These are phyloP conservation scores for Zaprionus lineosus DNA, from an alignment of 2,888 invertebrate species.

Conservation along the genomic window DNA sequence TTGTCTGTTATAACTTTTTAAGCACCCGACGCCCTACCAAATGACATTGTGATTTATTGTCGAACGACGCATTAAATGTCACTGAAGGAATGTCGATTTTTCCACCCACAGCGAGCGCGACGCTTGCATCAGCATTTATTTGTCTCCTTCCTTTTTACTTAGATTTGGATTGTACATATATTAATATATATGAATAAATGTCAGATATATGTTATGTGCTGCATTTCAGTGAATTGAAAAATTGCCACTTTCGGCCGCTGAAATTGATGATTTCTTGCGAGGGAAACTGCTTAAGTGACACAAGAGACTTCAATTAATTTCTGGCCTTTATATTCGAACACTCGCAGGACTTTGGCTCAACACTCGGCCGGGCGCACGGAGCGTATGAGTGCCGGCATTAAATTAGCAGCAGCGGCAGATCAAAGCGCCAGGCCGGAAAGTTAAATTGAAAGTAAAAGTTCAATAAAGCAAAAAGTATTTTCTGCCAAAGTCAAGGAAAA, in stretches of 20 bases:
- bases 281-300: slow-evolving; percentile 18
- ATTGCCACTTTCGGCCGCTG: slow-evolving; percentile 49
- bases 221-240: slow-evolving; percentile 25
- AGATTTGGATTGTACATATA: no score
- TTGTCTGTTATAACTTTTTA: slow-evolving; percentile 48
- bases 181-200: no score
- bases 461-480: slow-evolving; percentile 67
- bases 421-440: slow-evolving; percentile 62
- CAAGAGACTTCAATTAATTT: slow-evolving; percentile 74
- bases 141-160: slow-evolving; percentile 10
- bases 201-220: no score
- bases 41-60: slow-evolving; percentile 73
- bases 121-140: slow-evolving; percentile 58
- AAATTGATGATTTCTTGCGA: slow-evolving; percentile 67
- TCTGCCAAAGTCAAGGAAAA: slow-evolving; percentile 15
- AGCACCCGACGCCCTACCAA: slow-evolving; percentile 33
- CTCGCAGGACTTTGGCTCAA: slow-evolving; percentile 65
- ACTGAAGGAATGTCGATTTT: slow-evolving; percentile 56
- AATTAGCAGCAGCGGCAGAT: slow-evolving; percentile 52
- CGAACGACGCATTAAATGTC: slow-evolving; percentile 72
- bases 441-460: slow-evolving; percentile 78
- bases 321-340: slow-evolving; percentile 41
- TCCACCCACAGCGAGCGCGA: slow-evolving; percentile 48
- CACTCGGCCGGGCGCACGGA: slow-evolving; percentile 37
- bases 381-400: slow-evolving; percentile 65